These are phyloP conservation scores for Aviceda subcristata DNA, from an alignment of 2,113 vertebrate species.

Conservation along the genomic window DNA sequence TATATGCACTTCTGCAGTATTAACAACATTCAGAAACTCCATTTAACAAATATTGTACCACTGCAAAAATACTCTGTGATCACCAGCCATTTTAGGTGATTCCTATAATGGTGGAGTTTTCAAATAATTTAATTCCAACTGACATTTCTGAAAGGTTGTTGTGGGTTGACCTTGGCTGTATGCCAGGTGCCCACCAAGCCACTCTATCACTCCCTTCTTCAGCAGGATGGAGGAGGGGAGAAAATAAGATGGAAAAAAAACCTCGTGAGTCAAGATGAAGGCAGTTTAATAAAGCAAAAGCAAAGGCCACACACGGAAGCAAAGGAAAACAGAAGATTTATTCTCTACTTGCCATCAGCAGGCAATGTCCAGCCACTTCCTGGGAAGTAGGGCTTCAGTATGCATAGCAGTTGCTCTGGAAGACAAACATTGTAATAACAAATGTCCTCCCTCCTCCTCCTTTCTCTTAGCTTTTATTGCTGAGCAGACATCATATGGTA, in stretches of 20 bases:
- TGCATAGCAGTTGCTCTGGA: no score
- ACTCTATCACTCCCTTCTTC: background rate
- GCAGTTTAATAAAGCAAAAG: no score
- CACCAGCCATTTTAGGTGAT: background rate
- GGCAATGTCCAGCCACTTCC: no score
- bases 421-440: no score
- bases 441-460: no score
- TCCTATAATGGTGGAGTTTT: background rate
- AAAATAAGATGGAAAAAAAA: background rate
- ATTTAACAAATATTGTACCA: background rate
- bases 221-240: background rate
- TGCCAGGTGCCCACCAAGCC: background rate
- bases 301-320: no score
- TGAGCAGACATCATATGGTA: no score
- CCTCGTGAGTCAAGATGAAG: no score
- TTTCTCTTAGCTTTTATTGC: no score
- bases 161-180: background rate
- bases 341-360: no score
- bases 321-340: no score
- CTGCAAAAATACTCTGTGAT: background rate
- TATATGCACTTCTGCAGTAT: background rate
- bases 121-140: background rate
- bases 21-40: background rate
- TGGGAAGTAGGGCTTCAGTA: no score
- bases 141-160: background rate